Evolutionary conservation across 2,888 invertebrate species (phyloP).

Genomic region (Aleiodes leptofemur): DNA sequence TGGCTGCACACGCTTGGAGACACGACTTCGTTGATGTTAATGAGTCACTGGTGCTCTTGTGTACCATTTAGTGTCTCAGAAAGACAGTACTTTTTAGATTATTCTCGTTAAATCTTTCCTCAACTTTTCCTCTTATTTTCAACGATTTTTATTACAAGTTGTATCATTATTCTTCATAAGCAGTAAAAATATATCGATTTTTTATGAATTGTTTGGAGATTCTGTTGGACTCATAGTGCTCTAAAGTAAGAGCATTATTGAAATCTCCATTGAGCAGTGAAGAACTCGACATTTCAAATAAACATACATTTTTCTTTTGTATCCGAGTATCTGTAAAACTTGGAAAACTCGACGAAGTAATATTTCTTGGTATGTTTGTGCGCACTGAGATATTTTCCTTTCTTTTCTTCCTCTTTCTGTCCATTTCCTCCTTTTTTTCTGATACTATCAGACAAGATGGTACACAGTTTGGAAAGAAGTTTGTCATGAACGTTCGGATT

Average conservation of each 20-base stretch:
- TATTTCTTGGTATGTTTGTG: constrained; percentile 18
- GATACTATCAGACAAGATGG: constrained; percentile 12
- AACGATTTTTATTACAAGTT: too few species aligned
- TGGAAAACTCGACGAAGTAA: constrained; percentile 9
- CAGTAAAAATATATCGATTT: too few species aligned
- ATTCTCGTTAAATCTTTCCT: too few species aligned
- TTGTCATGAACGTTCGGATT: constrained; percentile 58
- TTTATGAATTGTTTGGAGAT: too few species aligned
- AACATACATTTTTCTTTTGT: constrained; percentile 1
- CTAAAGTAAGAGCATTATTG: constrained; percentile 6
- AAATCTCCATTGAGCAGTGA: not conserved
- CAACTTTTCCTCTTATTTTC: too few species aligned
- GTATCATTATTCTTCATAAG: too few species aligned
- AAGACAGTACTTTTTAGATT: too few species aligned
- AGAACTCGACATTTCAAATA: constrained; percentile 10
- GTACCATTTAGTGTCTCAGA: too few species aligned
- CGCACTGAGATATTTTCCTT: not conserved
- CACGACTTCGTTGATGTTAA: too few species aligned
- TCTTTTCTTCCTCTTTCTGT: not conserved
- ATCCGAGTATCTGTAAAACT: not conserved
- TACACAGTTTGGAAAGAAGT: constrained; percentile 28
- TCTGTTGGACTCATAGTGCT: not conserved
- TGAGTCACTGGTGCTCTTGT: too few species aligned
- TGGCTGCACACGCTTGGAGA: too few species aligned
- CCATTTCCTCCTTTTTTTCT: constrained; percentile 6